Percentiles rank a stretch among this genome's conserved stretches.
phyloP scores from a whole-genome alignment of 2,113 vertebrate genomes.

The Notothenia rossii region DNA sequence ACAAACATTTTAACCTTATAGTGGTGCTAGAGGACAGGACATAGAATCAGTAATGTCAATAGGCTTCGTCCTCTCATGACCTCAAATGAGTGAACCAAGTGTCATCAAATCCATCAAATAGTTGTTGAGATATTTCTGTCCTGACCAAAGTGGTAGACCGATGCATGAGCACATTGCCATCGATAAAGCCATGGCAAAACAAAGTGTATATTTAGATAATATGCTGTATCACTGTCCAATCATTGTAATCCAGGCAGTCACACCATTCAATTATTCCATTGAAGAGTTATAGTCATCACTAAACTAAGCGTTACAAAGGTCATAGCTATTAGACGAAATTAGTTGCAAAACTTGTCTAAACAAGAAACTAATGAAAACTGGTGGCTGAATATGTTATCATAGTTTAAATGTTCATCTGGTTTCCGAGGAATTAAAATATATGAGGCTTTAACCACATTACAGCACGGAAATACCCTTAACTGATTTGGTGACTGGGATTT shows the following conservation, averaged over 20 bases:
- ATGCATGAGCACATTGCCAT: neutral
- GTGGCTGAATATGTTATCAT: constrained; percentile 1
- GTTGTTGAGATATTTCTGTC: constrained; percentile 2
- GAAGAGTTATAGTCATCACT: neutral
- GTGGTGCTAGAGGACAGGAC: neutral
- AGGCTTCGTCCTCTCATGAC: neutral
- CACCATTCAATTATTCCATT: neutral
- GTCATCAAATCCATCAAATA: neutral
- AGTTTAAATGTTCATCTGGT: constrained; percentile 10
- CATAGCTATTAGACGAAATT: neutral
- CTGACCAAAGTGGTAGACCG: neutral
- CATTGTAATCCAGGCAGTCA: neutral
- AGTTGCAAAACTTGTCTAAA: neutral
- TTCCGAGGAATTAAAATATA: constrained; percentile 8
- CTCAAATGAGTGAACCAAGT: neutral
- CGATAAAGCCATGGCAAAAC: neutral
- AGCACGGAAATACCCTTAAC: neutral
- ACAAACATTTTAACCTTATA: neutral
- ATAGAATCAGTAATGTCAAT: neutral
- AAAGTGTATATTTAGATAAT: neutral
- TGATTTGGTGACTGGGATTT: constrained; percentile 38
- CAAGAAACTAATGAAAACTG: constrained; percentile 18
- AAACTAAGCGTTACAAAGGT: constrained; percentile 6
- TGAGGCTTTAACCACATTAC: constrained; percentile 27
- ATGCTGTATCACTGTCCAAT: neutral